Evolutionary conservation across 2,113 vertebrate species (phyloP), one percentile per base, ranked within the genome.

Genomic region (Notechis scutatus): DNA sequence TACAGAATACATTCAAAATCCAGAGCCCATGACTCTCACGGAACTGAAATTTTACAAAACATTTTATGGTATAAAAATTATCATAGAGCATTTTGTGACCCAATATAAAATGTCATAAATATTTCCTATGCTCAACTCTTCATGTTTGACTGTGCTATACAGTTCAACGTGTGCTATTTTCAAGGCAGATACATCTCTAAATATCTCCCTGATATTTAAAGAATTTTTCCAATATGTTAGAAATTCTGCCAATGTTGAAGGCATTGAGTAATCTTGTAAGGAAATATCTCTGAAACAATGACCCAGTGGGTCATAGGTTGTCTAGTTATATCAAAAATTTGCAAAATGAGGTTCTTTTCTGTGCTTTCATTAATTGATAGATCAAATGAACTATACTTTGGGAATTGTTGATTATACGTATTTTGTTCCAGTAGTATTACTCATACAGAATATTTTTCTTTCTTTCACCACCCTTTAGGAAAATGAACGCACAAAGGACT

Each of bases 401-500:
- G 23, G 39, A 18, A 54, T 86, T 14, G 26, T 39, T 14, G 11
- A 56, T 29, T 20, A 21, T n/a, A 26, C 11, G 21, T 64, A 29
- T 59, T 61, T 90, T 50, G 14, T n/a, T 45, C 42, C 12, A n/a
- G 8, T 90, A 20, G 14, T n/a, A 90, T 50, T n/a, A 8, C 26
- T 89, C 45, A 20, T 20, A 14, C 57, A 54, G n/a, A 90, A 26
- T 29, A 52, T 54, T 87, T 90, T 14, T 26, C 6, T 14, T 81
- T 23, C 74, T 81, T 3, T 81, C 74, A 39, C 74, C 18, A 9
- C 34, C 5, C 92, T 42, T 64, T 96, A 99, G 99, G 99, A 99
- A 97, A 99, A 99, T 6, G 99, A 99, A 98, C 99, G 99, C 96
- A 99, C 99, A 98, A 99, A 99, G 98, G 99, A 99, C 96, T 97